Evolutionary conservation across 1,140 invertebrate species (phyloP), one percentile per base, ranked within the genome.

Genomic region (Tetragnatha versicolor): DNA sequence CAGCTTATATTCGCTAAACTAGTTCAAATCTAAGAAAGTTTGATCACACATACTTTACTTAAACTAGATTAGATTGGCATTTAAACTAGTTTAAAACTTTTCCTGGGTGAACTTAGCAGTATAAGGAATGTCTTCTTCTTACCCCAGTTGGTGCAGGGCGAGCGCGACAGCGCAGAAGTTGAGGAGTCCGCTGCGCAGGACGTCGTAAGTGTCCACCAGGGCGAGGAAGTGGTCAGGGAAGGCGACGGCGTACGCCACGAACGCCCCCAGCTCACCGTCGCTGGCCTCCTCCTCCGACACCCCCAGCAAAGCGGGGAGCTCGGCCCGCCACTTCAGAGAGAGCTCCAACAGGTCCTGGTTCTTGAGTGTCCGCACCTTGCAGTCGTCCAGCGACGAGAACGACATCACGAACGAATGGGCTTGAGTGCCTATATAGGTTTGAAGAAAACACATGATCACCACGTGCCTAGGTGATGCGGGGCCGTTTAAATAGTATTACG

Each of bases 341-440:
- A 92, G 83, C 73, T 90, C 88, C 39, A 95, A 85, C 72, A 97
- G 88, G 87, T 97, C 90, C 35, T 87, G 85, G 22, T 20, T 66
- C 29, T n/a, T 25, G 2, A 77, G 14, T 0, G 3, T 31, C 83
- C 84, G 89, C 1, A 87, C 87, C 80, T 90, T 88, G 1, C 96
- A 85, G 84, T 97, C 94, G 12, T 88, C 88, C 22, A 65, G 25
- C 12, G 79, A 75, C 33, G 91, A 91, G 85, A 96, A 99, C 2
- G 97, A 98, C 47, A 94, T 98, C 72, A 99, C 94, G 84, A 97
- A 99, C n/a, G 98, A 94, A 88, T 99, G 98, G 29, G 98, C 97
- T 87, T 99, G 97, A 51, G 98, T 99, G 27, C 98, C n/a, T n/a
- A n/a, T n/a, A n/a, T n/a, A n/a, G n/a, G n/a, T n/a, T n/a, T n/a